Base-by-base conservation (phyloP, 2,888 invertebrate genomes). In the Hecatera dysodea region DNA sequence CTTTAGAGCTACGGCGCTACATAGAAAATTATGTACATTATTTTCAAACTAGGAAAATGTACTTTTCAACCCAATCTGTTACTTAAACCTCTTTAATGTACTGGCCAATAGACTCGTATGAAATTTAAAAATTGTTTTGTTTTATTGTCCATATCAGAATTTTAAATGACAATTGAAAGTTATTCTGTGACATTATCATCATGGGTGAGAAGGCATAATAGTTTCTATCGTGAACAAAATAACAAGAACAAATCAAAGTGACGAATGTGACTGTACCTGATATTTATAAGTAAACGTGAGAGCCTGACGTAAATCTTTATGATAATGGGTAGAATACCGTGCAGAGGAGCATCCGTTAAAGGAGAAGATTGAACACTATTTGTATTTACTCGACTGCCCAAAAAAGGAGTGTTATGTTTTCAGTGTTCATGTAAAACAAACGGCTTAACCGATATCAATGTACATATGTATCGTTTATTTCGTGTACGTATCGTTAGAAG, bases 201-300 rank as follows among this genome's bases (percentile, higher is more conserved):
- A 24, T 46, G 46, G 27, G 7, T 17, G 8, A 17, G 8, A 27
- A 7, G 8, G 17, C 1, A 27, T 19, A 29, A 9, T 1, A 19
- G 19, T 19, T 53, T 53, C 9, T 29, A 29, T 11, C 1, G 11
- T 53, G 27, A 53, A 53, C 8, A 11, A 33, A 33, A 0, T 1
- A 33, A 33, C 1, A 5, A 33, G 8, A 33, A 33, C 5, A 19
- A 6, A 3, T 48, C 3, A 33, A 11, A 5, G 11, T 55, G 55
- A 56, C 36, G 36, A 36, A 36, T 22, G 22, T 36, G 36, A 36
- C 36, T 36, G 55, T 56, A 56, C 22, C 3, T 56, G 81, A 42
- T 72, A 81, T 89, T 84, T 80, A 77, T 84, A 89, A 69, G 86
- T 87, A 87, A 86, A 88, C 84, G 76, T 80, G 67, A 63, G 62